phyloP scores from a whole-genome alignment of 2,888 invertebrate species.

The Leucophenga maculata region DNA sequence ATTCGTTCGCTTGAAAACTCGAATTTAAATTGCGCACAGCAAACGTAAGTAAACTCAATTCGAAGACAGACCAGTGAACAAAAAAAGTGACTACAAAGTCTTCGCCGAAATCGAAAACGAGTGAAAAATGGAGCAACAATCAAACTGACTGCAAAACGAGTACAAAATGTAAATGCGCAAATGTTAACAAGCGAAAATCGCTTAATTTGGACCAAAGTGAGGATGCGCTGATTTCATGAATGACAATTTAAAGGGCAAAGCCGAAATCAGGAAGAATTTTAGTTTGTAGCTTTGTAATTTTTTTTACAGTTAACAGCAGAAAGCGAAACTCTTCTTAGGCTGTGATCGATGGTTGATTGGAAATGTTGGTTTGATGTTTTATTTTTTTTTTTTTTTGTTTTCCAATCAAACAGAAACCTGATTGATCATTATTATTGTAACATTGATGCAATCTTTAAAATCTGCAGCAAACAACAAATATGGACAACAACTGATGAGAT shows the following conservation, averaged over 20 bases:
- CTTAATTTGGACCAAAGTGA: slow-evolving; percentile 50
- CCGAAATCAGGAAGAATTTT: background rate
- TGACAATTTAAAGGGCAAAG: slow-evolving; percentile 42
- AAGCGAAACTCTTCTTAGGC: slow-evolving; percentile 10
- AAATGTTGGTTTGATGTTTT: background rate
- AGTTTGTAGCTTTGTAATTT: background rate
- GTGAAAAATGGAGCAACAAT: background rate
- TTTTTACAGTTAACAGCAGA: background rate
- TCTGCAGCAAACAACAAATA: slow-evolving; percentile 47
- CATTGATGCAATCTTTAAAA: background rate
- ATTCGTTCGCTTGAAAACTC: too few relatives aligned
- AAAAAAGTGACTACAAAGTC: background rate
- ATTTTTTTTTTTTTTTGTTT: too few relatives aligned
- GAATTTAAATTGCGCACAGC: slow-evolving; percentile 1
- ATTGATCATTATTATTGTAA: too few relatives aligned
- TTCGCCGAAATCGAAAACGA: background rate
- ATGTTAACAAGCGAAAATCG: slow-evolving; percentile 50
- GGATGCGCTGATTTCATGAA: slow-evolving; percentile 1
- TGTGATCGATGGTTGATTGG: slow-evolving; percentile 20
- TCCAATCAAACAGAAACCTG: too few relatives aligned
- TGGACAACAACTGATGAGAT: slow-evolving; percentile 66
- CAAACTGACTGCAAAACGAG: slow-evolving; percentile 3
- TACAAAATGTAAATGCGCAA: slow-evolving; percentile 53
- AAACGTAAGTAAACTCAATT: background rate
- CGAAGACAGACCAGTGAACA: background rate